These are phyloP conservation scores for Protula sp. DNA, from an alignment of 2,888 invertebrate species.

Conservation along the genomic window DNA sequence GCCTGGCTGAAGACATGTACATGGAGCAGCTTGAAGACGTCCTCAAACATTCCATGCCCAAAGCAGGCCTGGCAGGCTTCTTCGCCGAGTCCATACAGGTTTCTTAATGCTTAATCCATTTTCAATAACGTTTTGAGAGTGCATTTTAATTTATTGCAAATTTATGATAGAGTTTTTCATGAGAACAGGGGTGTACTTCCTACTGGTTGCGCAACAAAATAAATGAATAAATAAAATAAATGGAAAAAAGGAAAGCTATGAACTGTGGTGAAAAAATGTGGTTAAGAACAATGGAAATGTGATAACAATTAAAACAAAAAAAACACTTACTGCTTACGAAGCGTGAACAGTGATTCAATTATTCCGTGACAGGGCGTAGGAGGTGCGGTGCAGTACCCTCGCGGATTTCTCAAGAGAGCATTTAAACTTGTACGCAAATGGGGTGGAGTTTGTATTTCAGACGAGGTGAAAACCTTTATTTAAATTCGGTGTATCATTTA, in stretches of 20 bases:
- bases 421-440: conserved; percentile 70
- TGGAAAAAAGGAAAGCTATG: no score
- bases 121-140: no score
- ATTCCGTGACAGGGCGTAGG: conserved; percentile 77
- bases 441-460: conserved; percentile 84
- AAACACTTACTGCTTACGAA: no score
- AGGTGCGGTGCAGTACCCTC: conserved; percentile 87
- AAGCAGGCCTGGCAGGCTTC: conserved; percentile 74
- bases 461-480: conserved; percentile 72
- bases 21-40: conserved; percentile 75
- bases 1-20: conserved; percentile 69
- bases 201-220: no score
- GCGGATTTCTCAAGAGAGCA: conserved; percentile 75
- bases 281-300: no score
- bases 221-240: no score
- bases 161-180: not conserved
- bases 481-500: not conserved
- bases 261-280: no score
- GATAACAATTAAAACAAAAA: no score
- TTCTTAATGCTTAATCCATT: no score
- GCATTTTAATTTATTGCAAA: not conserved
- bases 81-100: conserved; percentile 91
- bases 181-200: no score
- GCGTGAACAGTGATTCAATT: no score
- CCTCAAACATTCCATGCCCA: conserved; percentile 72